Conservation (phyloP, 2,888 invertebrate genomes). For the Melieria crassipennis region DNA sequence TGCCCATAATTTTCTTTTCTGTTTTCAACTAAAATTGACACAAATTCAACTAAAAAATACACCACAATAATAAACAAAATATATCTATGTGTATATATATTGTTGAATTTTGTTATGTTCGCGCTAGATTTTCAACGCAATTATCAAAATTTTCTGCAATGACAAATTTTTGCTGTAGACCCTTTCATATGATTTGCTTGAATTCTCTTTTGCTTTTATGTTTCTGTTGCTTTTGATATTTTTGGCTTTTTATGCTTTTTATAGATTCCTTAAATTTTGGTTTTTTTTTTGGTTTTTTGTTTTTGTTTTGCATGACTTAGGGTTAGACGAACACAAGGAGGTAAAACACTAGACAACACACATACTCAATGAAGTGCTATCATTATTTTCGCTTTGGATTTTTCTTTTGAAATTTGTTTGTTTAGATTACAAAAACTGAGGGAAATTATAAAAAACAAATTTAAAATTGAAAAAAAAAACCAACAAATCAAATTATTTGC, state of each 20-base stretch:
- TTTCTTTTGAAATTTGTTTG: slow-evolving; percentile 42
- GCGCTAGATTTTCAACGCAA: no score
- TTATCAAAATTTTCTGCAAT: no score
- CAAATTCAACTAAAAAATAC: no score
- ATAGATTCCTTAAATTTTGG: slow-evolving; percentile 37
- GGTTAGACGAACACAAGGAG: slow-evolving; percentile 90
- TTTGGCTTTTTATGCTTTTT: slow-evolving; percentile 44
- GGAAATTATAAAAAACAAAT: slow-evolving; percentile 29
- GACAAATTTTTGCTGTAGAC: no score
- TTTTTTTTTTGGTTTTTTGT: slow-evolving; percentile 43
- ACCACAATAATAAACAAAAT: no score
- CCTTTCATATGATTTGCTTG: no score
- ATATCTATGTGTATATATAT: no score
- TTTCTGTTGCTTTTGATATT: slow-evolving; percentile 35
- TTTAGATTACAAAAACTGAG: slow-evolving; percentile 31
- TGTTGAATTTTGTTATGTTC: no score
- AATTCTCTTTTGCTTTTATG: no score
- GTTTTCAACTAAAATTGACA: no score
- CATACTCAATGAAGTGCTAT: slow-evolving; percentile 70
- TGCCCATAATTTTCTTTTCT: no score
- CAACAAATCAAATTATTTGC: slow-evolving; percentile 18
- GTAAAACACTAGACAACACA: slow-evolving; percentile 91
- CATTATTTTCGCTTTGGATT: slow-evolving; percentile 64
- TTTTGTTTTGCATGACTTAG: slow-evolving; percentile 56
- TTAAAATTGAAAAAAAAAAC: slow-evolving; percentile 22